Base-by-base conservation (phyloP, 2,888 invertebrate species). In the Dermolepida albohirtum region DNA sequence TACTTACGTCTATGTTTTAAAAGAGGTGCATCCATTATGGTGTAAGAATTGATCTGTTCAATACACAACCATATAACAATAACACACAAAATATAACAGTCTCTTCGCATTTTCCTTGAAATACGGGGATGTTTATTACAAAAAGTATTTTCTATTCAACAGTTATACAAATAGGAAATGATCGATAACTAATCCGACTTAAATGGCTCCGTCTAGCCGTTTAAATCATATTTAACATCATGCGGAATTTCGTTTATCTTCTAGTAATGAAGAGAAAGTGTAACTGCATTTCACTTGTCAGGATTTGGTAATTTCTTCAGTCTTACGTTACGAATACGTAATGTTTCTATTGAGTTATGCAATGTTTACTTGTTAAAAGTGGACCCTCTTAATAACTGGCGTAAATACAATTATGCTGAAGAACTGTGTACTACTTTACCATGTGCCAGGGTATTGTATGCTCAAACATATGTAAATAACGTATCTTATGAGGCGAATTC, bases 1-100 rank as follows among this genome's bases (percentile, higher is more conserved):
- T 67, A 78, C 85, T 85, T 82, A 86, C 86, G 86, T 80, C 81
- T 81, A 74, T 84, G 82, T 71, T 79, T 79, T 57, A 85, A 75
- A 43, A 85, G 80, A 17, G 85, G 84, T 34, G 77, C 80, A 71
- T 76, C 77, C 64, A 76, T 76, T 12, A 78, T 75, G 47, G 75
- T 71, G 64, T 79, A 79, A 41, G 75, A 73, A 11, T 11, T 22
- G 17, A 44, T 12, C 43, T 29, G 43, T 44, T 10, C 27, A 7
- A 44, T 4, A 11, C 12, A 57, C 57, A 43, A 6, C 4, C 11
- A 7, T 11, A 57, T 12, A 7, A 57, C 43, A 44, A 22, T 27
- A 7, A 27, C 10, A 44, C 43, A 44, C 22, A 57, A 43, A 22
- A 10, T 10, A n/a, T 22, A 50, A 27, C 8, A 50, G 27, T 17